Conservation (phyloP, 2,797 vertebrate species). For the Centropyge bicolor region DNA sequence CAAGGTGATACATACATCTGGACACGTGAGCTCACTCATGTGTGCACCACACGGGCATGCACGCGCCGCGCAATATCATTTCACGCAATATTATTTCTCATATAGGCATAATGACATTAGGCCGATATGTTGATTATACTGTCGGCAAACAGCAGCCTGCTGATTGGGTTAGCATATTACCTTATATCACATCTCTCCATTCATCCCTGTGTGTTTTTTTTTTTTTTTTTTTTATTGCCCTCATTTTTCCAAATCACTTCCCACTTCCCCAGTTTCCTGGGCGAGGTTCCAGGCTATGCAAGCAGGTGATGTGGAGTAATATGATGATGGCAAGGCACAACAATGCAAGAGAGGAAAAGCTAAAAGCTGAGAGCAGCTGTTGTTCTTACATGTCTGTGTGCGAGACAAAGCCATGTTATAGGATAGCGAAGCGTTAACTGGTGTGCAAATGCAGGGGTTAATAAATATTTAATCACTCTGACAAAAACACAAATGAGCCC, state of each 20-base stretch:
- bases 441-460: conserved; percentile 27
- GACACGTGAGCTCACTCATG: conserved; percentile 47
- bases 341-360: conserved; percentile 45
- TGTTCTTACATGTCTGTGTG: conserved; percentile 25
- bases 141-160: conserved; percentile 83
- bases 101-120: conserved; percentile 85
- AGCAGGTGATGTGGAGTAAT: conserved; percentile 78
- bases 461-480: conserved; percentile 49
- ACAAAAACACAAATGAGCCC: conserved; percentile 39
- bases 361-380: conserved; percentile 51
- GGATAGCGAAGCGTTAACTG: conserved; percentile 27
- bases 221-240: conserved; percentile 80
- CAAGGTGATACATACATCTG: conserved; percentile 59
- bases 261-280: conserved; percentile 76
- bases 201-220: conserved; percentile 68
- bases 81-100: conserved; percentile 84
- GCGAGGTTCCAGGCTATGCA: conserved; percentile 79
- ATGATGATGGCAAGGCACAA: conserved; percentile 71
- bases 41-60: conserved; percentile 50
- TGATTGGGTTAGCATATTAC: conserved; percentile 84
- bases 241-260: conserved; percentile 86
- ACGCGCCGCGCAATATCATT: conserved; percentile 74
- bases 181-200: conserved; percentile 83
- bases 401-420: conserved; percentile 22
- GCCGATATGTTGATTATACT: conserved; percentile 84